Evolutionary conservation across 1,140 invertebrate species (phyloP).

Genomic region (Eufriesea mexicana): DNA sequence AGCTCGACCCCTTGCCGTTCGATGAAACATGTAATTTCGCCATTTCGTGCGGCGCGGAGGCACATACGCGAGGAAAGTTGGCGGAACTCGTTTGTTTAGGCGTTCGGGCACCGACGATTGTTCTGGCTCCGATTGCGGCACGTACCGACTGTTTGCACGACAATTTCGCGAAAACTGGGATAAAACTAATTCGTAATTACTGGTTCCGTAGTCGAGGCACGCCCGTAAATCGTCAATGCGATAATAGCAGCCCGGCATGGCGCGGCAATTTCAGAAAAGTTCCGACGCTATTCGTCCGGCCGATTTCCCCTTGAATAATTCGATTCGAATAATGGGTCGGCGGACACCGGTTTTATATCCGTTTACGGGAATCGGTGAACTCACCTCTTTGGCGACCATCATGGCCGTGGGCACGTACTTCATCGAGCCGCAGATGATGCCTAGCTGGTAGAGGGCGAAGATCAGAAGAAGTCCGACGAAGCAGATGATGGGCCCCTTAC

Average conservation of each 20-base stretch:
- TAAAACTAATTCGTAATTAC: conserved; percentile 39
- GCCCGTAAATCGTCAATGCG: conserved; percentile 18
- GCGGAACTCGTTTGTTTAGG: conserved; percentile 11
- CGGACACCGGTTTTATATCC: not conserved
- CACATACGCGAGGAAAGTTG: not conserved
- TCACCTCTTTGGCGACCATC: conserved; percentile 80
- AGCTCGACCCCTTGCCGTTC: not conserved
- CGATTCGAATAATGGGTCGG: not conserved
- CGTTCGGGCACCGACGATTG: conserved; percentile 16
- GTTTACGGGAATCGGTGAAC: not conserved
- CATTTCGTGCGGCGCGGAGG: not conserved
- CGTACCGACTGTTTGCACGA: not conserved
- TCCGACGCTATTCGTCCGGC: not conserved
- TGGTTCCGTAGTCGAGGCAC: not conserved
- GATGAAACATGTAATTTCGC: not conserved
- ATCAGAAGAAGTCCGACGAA: conserved; percentile 74
- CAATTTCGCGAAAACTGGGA: conserved; percentile 21
- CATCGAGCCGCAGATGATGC: conserved; percentile 76
- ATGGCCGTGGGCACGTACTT: conserved; percentile 74
- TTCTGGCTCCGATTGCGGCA: not conserved
- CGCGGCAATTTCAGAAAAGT: not conserved
- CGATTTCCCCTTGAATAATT: not conserved
- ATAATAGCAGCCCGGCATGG: not conserved
- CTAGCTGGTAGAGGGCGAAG: conserved; percentile 79
- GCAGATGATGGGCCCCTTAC: conserved; percentile 75